phyloP scores from a whole-genome alignment of 2,113 vertebrate genomes.

The Bettongia penicillata region DNA sequence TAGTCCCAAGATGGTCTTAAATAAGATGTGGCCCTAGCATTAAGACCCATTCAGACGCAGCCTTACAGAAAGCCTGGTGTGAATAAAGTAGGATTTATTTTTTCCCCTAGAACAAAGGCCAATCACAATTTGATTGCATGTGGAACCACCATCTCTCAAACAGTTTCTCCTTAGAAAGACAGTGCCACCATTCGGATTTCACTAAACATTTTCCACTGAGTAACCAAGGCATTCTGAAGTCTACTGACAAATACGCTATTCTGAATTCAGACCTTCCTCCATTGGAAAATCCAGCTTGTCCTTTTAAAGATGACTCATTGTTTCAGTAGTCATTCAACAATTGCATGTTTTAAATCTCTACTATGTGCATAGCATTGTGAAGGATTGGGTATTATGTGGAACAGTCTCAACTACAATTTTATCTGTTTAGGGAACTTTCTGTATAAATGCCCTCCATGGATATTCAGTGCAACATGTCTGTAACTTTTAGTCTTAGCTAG shows the following conservation, averaged over 20 bases:
- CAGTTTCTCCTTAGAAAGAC: slow-evolving; percentile 10
- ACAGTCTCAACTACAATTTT: background rate
- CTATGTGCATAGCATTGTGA: background rate
- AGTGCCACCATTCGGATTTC: background rate
- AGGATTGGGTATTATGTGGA: background rate
- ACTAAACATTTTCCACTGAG: background rate
- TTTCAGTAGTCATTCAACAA: slow-evolving; percentile 22
- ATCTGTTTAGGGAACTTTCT: background rate
- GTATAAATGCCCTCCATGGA: background rate
- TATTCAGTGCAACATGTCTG: background rate
- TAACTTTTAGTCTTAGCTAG: background rate
- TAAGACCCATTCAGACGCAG: slow-evolving; percentile 46
- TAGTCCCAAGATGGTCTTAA: slow-evolving; percentile 12
- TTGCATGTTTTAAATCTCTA: background rate
- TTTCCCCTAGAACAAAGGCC: slow-evolving; percentile 32
- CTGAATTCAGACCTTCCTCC: background rate
- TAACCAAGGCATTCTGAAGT: slow-evolving; percentile 16
- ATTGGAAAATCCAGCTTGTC: background rate
- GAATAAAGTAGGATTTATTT: slow-evolving; percentile 18
- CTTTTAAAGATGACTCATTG: background rate
- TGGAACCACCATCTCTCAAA: background rate
- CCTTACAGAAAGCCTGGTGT: background rate
- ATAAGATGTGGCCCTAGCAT: slow-evolving; percentile 38
- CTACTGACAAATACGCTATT: background rate
- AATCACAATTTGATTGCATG: background rate